These are phyloP conservation scores for Pachypeltis micranthus DNA, from an alignment of 1,140 invertebrate species.

Conservation along the genomic window DNA sequence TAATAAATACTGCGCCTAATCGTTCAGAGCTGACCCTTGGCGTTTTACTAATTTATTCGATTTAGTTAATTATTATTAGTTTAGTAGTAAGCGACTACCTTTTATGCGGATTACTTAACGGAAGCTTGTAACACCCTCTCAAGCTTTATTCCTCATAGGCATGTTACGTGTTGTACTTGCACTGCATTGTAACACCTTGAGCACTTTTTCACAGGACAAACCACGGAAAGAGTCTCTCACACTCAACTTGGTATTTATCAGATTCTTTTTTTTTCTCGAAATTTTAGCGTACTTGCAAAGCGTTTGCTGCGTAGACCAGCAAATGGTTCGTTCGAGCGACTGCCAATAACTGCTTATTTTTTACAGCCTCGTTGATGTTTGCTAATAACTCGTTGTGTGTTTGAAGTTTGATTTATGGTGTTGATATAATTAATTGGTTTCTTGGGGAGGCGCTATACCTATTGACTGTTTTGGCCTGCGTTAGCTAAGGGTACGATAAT, in stretches of 20 bases:
- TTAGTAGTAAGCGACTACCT: too few species aligned
- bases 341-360: too few species aligned
- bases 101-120: not conserved
- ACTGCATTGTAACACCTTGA: not conserved
- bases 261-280: not conserved
- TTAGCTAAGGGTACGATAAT: too few species aligned
- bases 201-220: conserved; percentile 12
- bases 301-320: not conserved
- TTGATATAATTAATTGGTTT: too few species aligned
- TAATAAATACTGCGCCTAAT: too few species aligned
- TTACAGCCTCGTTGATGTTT: too few species aligned
- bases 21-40: not conserved
- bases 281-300: not conserved
- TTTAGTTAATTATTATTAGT: not conserved
- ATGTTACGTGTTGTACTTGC: conserved; percentile 1
- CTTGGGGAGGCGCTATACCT: too few species aligned
- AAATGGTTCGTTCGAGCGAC: not conserved
- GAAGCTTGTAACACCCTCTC: not conserved
- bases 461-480: too few species aligned
- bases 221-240: not conserved
- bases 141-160: not conserved
- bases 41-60: not conserved
- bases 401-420: too few species aligned
- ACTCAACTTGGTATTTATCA: conserved; percentile 10
- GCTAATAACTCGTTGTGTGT: too few species aligned